Conservation (phyloP, 2,113 vertebrate genomes). For the Trachemys scripta region DNA sequence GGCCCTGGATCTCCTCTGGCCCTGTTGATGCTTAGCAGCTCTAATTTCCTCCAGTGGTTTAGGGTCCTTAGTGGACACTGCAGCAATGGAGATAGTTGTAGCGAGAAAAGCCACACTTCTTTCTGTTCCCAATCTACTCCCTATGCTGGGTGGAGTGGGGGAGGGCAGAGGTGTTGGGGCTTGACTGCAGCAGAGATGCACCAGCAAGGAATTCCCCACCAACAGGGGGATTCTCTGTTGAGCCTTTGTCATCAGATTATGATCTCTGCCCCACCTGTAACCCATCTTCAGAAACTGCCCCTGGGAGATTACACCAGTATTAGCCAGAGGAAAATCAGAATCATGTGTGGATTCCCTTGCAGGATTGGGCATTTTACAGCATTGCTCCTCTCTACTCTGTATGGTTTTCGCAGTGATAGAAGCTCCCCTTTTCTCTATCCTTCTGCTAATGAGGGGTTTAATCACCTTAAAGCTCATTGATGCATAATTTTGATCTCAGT, state of each 20-base stretch:
- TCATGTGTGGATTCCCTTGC: constrained; percentile 25
- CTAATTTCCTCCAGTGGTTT: not conserved
- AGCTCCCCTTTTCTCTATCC: not conserved
- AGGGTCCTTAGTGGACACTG: not conserved
- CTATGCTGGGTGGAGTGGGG: not conserved
- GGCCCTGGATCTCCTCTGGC: not conserved
- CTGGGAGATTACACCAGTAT: constrained; percentile 19
- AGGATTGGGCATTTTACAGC: not conserved
- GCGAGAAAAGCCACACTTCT: constrained; percentile 17
- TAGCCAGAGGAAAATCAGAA: constrained; percentile 48
- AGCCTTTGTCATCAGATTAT: not conserved
- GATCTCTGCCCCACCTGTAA: constrained; percentile 29
- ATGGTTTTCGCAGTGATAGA: constrained; percentile 1
- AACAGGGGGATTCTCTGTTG: rapidly evolving
- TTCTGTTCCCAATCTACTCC: not conserved
- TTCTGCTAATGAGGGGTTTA: not conserved
- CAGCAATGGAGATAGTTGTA: constrained; percentile 13
- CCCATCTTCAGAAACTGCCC: not conserved
- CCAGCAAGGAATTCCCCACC: not conserved
- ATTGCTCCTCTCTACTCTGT: not conserved
- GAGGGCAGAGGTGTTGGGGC: not conserved
- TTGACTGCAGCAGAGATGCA: not conserved
- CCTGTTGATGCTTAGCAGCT: not conserved
- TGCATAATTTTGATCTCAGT: not conserved
- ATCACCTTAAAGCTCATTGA: not conserved